phyloP scores from a whole-genome alignment of 2,113 vertebrate genomes.

The Procavia capensis region DNA sequence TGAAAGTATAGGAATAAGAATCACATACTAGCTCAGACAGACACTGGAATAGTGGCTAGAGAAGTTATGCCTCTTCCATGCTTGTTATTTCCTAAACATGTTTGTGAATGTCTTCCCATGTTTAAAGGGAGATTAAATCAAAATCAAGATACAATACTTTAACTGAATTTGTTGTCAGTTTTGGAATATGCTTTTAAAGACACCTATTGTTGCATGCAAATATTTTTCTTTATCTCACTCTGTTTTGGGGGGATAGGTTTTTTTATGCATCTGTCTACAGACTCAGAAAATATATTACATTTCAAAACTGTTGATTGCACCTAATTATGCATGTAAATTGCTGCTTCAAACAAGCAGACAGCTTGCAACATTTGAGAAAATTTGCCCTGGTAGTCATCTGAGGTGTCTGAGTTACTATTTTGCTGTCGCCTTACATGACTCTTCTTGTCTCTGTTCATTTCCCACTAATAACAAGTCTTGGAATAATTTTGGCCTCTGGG shows the following conservation, averaged over 20 bases:
- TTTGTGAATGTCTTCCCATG: conserved; percentile 66
- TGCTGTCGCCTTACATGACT: conserved; percentile 74
- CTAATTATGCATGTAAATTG: conserved; percentile 81
- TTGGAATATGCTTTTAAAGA: conserved; percentile 63
- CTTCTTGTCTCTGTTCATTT: conserved; percentile 68
- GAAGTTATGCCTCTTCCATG: conserved; percentile 65
- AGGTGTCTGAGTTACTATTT: conserved; percentile 73
- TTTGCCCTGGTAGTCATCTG: conserved; percentile 61
- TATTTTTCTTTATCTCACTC: conserved; percentile 70
- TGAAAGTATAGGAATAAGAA: conserved; percentile 67
- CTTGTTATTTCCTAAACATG: conserved; percentile 65
- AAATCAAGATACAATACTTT: conserved; percentile 70
- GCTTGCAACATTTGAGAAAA: conserved; percentile 69
- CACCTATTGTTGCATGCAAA: conserved; percentile 67
- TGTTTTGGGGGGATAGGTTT: conserved; percentile 57
- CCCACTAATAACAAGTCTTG: conserved; percentile 64
- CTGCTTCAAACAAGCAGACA: conserved; percentile 73
- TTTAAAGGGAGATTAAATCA: conserved; percentile 62
- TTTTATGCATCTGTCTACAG: conserved; percentile 73
- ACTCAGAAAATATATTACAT: conserved; percentile 76
- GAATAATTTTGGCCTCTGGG: conserved; percentile 83
- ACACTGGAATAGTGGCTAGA: conserved; percentile 57
- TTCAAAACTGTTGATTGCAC: conserved; percentile 84
- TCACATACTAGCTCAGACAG: conserved; percentile 67
- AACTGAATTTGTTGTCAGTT: conserved; percentile 65